phyloP scores from a whole-genome alignment of 2,888 invertebrate genomes.

The Caenorhabditis sp. region DNA sequence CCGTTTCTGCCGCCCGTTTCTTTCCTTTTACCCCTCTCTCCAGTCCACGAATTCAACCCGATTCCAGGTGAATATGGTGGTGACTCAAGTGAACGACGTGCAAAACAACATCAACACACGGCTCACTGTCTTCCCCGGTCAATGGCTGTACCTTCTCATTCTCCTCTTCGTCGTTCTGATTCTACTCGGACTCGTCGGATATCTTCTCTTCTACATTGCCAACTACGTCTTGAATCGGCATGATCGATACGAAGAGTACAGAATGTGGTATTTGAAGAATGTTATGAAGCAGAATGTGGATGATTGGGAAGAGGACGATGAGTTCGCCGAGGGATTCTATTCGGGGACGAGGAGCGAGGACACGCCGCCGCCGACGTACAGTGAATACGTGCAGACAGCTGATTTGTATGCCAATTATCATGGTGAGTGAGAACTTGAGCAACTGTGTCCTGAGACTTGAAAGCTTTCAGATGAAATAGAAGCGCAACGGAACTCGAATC shows the following conservation, averaged over 20 bases:
- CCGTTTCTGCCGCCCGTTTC: too few relatives aligned
- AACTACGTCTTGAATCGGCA: conserved; percentile 45
- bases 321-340: conserved; percentile 52
- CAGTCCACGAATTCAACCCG: not conserved
- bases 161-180: conserved; percentile 54
- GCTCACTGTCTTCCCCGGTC: conserved; percentile 52
- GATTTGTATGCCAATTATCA: conserved; percentile 67
- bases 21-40: not conserved
- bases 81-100: conserved; percentile 44
- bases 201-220: conserved; percentile 57
- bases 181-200: conserved; percentile 55
- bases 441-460: not conserved
- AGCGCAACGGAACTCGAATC: conserved; percentile 27
- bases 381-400: conserved; percentile 67
- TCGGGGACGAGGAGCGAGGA: conserved; percentile 49
- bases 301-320: conserved; percentile 53
- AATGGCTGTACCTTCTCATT: conserved; percentile 66
- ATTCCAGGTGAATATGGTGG: conserved; percentile 51
- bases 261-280: conserved; percentile 64
- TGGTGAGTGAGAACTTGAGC: conserved; percentile 14
- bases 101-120: conserved; percentile 44
- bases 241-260: conserved; percentile 51
- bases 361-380: conserved; percentile 69
- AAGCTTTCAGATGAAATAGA: conserved; percentile 44
- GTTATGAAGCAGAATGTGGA: conserved; percentile 50